phyloP scores from a whole-genome alignment of 2,797 vertebrate species.

The Cephalopachus bancanus region DNA sequence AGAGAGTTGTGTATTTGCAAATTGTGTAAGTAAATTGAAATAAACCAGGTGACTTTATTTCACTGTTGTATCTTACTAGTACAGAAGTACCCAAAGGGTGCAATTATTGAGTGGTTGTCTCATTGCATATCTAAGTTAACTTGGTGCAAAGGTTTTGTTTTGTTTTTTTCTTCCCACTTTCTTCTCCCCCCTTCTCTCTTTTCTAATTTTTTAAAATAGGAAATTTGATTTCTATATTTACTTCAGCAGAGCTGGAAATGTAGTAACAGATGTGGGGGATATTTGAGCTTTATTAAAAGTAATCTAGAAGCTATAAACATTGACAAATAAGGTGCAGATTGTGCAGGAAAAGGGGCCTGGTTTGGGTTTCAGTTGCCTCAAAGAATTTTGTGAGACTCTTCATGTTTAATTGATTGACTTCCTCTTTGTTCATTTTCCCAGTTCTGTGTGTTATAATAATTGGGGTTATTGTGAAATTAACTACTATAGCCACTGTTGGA shows the following conservation, averaged over 20 bases:
- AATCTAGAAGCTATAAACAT: slow-evolving; percentile 67
- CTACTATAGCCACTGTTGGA: slow-evolving; percentile 45
- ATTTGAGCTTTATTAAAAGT: slow-evolving; percentile 70
- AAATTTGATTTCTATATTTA: slow-evolving; percentile 64
- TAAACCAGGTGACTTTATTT: slow-evolving; percentile 79
- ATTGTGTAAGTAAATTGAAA: slow-evolving; percentile 77
- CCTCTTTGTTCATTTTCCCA: slow-evolving; percentile 51
- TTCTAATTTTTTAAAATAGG: slow-evolving; percentile 38
- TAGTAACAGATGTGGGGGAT: slow-evolving; percentile 51
- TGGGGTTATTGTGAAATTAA: slow-evolving; percentile 52
- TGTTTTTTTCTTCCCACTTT: neutral
- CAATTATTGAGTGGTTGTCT: slow-evolving; percentile 71
- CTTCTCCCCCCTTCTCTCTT: neutral
- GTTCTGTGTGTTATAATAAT: slow-evolving; percentile 53
- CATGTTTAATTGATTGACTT: slow-evolving; percentile 59
- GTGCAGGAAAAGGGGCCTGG: slow-evolving; percentile 47
- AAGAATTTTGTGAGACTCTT: slow-evolving; percentile 70
- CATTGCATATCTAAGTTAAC: slow-evolving; percentile 63
- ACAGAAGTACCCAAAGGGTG: slow-evolving; percentile 65
- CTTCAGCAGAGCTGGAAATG: slow-evolving; percentile 45
- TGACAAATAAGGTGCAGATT: slow-evolving; percentile 7
- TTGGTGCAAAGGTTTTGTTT: neutral
- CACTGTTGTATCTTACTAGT: slow-evolving; percentile 67
- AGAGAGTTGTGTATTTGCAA: slow-evolving; percentile 71
- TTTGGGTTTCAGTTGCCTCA: slow-evolving; percentile 62